Evolutionary conservation across 2,888 invertebrate genomes (phyloP), one percentile per base, ranked within the genome.

Genomic region (Tolmerus cingulatus): DNA sequence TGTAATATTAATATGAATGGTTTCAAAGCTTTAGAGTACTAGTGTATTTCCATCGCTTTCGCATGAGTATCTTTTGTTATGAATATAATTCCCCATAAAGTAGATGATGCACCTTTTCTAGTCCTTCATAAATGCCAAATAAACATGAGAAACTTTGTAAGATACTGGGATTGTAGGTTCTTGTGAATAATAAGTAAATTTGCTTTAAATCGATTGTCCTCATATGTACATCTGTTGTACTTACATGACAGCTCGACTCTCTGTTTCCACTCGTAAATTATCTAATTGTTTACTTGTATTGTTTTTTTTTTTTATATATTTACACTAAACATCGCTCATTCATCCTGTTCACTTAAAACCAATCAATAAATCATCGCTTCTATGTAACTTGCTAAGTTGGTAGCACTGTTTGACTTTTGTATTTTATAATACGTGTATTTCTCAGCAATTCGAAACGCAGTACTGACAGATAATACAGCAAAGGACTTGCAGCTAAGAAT

Each of bases 331-430:
- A 74, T 85, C 85, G 74, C 30, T 74, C 85, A 82, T 82, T 82
- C 82, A 82, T 82, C 55, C 55, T 82, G 57, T 82, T 82, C 66
- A 82, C 82, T 57, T 57, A 85, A 84, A 85, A 74, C 23, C 37
- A 85, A 46, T 74, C 85, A 85, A 74, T 66, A 85, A 85, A 74
- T 85, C 85, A 85, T 85, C 34, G 85, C 85, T 85, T 85, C 74
- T 85, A 46, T 85, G 85, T 85, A 85, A 85, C 46, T 85, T 85
- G 85, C 85, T 85, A 85, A 85, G 85, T 85, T 85, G 85, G 85
- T 85, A 85, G 85, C 85, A 74, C 85, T 85, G 85, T 74, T 85
- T 85, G 85, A 85, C 40, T 66, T 84, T 74, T 85, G 19, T 74
- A 74, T 82, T 57, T 82, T 66, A 46, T 66, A 66, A 66, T 74